These are phyloP conservation scores for Tiaroga cobitis DNA, from an alignment of 2,797 vertebrate genomes.

Conservation along the genomic window DNA sequence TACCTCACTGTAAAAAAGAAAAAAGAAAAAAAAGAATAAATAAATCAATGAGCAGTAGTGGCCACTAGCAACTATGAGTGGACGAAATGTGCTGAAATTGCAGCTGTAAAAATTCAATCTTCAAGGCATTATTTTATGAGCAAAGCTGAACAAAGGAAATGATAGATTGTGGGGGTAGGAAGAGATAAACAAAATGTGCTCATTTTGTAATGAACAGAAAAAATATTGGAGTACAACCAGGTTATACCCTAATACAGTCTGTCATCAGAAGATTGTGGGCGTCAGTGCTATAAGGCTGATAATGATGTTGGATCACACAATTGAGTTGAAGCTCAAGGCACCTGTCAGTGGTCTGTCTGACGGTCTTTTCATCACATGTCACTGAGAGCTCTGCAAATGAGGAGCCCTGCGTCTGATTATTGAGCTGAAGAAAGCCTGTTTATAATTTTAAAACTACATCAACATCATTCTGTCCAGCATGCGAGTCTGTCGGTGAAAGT, in stretches of 20 bases:
- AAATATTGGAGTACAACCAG: neutral
- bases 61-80: neutral
- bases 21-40: neutral
- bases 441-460: neutral
- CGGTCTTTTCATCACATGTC: slow-evolving; percentile 6
- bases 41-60: slow-evolving; percentile 1
- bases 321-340: neutral
- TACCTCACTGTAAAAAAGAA: neutral
- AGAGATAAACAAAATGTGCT: neutral
- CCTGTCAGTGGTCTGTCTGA: neutral
- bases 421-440: slow-evolving; percentile 7
- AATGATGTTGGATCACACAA: slow-evolving; percentile 15
- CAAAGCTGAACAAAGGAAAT: neutral
- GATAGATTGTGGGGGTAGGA: neutral
- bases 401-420: slow-evolving; percentile 14
- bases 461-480: slow-evolving; percentile 13
- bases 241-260: neutral
- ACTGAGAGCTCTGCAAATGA: slow-evolving; percentile 16
- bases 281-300: neutral
- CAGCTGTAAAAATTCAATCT: slow-evolving; percentile 37
- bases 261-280: neutral
- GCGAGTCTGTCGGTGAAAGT: neutral
- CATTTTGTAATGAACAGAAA: slow-evolving; percentile 3
- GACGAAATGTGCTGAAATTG: slow-evolving; percentile 22
- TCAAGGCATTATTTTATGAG: slow-evolving; percentile 10